Percentiles rank a stretch among this genome's conserved stretches.
Evolutionary conservation across 2,888 invertebrate species (phyloP).

Genomic region (Lasioglossum figueresi): DNA sequence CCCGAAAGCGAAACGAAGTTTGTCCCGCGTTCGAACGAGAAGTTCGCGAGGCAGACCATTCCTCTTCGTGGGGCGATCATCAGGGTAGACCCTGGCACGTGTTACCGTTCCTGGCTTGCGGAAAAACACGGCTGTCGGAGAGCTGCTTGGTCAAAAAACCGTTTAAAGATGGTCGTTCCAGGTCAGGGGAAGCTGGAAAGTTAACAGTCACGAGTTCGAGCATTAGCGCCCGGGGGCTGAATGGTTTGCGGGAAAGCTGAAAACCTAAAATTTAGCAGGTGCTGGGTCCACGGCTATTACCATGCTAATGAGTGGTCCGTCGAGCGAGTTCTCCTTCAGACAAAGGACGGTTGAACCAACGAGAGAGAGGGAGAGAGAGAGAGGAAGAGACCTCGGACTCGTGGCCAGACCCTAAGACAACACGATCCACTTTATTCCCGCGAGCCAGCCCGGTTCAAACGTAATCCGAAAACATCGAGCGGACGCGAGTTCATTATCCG

Average conservation of each 20-base stretch:
- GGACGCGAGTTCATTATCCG: conserved; percentile 63
- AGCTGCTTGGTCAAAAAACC: background rate
- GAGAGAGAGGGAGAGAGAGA: background rate
- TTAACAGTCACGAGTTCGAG: conserved; percentile 39
- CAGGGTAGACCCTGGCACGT: background rate
- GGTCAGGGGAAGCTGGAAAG: conserved; percentile 18
- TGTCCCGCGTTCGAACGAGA: background rate
- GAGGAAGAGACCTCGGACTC: background rate
- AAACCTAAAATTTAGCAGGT: conserved; percentile 50
- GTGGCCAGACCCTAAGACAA: conserved; percentile 43
- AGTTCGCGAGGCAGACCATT: background rate
- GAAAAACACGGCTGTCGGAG: background rate
- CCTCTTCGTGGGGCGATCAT: background rate
- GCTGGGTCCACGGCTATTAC: conserved; percentile 44
- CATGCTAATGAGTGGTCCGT: conserved; percentile 53
- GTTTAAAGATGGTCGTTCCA: conserved; percentile 13
- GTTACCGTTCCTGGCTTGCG: background rate
- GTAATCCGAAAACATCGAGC: conserved; percentile 46
- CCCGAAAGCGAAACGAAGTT: conserved; percentile 3
- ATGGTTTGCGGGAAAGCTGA: conserved; percentile 28
- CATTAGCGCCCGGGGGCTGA: conserved; percentile 30
- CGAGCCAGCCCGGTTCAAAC: conserved; percentile 33
- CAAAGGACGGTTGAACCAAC: background rate
- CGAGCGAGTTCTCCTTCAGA: conserved; percentile 21
- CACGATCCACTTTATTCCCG: conserved; percentile 30